Evolutionary conservation across 2,113 vertebrate species (phyloP).

Genomic region (Amblyopsis rosae): DNA sequence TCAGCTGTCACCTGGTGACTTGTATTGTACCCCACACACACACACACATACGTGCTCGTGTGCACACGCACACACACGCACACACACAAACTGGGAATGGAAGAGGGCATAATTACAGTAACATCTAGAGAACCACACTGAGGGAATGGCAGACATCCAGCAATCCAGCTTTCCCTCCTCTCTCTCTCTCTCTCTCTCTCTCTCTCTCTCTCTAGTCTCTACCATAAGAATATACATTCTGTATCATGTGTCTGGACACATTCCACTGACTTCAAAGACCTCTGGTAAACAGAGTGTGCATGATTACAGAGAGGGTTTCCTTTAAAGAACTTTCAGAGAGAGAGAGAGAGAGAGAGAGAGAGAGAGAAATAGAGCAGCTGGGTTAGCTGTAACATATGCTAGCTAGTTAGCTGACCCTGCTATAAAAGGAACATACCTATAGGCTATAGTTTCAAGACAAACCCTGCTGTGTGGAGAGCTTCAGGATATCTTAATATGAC

Average conservation of each 20-base stretch:
- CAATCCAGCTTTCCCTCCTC: conserved; percentile 42
- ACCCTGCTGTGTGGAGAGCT: conserved; percentile 3
- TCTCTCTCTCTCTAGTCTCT: conserved; percentile 7
- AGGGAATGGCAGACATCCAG: conserved; percentile 29
- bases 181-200: conserved; percentile 11
- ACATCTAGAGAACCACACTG: conserved; percentile 38
- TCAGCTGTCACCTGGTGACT: conserved; percentile 40
- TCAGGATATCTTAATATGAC: no score
- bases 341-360: neutral
- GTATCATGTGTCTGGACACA: conserved; percentile 52
- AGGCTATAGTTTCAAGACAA: conserved; percentile 22
- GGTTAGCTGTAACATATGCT: conserved; percentile 68
- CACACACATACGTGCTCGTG: neutral
- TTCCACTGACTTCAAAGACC: conserved; percentile 65
- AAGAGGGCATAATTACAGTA: conserved; percentile 35
- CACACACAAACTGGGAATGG: neutral
- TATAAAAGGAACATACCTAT: conserved; percentile 39
- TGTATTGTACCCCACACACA: conserved; percentile 11
- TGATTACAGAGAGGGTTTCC: conserved; percentile 68
- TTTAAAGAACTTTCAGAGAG: conserved; percentile 53
- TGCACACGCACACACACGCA: neutral
- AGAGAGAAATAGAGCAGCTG: conserved; percentile 63
- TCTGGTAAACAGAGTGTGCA: conserved; percentile 45
- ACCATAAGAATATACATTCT: conserved; percentile 37
- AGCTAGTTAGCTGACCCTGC: conserved; percentile 50